These are phyloP conservation scores for Squalus acanthias DNA, from an alignment of 2,797 vertebrate species.

Conservation along the genomic window DNA sequence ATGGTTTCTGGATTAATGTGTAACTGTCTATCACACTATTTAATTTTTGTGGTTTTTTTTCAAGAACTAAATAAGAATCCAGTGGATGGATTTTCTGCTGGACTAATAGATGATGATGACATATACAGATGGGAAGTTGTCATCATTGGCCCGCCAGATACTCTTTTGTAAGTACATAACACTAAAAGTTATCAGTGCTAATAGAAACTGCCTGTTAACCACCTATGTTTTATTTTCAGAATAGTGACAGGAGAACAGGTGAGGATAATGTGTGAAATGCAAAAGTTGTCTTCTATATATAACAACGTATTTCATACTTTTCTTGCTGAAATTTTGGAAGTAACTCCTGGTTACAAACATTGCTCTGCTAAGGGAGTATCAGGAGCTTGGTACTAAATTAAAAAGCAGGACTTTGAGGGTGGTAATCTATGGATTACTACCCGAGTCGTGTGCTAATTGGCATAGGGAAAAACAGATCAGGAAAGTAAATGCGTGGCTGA, in stretches of 20 bases:
- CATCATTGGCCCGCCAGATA: slow-evolving; percentile 72
- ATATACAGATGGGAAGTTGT: slow-evolving; percentile 75
- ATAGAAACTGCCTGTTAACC: slow-evolving; percentile 47
- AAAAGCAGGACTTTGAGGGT: background rate
- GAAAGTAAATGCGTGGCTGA: background rate
- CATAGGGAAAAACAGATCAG: background rate
- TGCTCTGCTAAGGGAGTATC: background rate
- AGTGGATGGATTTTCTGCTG: slow-evolving; percentile 73
- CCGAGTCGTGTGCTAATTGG: background rate
- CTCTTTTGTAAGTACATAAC: slow-evolving; percentile 63
- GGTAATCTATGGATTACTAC: background rate
- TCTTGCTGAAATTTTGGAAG: background rate
- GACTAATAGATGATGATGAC: slow-evolving; percentile 69
- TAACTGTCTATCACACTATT: background rate
- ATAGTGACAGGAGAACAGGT: background rate
- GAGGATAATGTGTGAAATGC: slow-evolving; percentile 50
- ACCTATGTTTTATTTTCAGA: background rate
- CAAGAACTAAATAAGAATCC: slow-evolving; percentile 71
- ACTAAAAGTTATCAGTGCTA: slow-evolving; percentile 46
- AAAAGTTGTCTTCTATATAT: slow-evolving; percentile 43
- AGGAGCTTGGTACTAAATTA: background rate
- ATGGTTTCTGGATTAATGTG: background rate
- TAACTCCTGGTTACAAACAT: background rate
- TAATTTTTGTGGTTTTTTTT: background rate
- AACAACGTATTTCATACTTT: background rate